Evolutionary conservation across 2,113 vertebrate species (phyloP).

Genomic region (Egretta garzetta): DNA sequence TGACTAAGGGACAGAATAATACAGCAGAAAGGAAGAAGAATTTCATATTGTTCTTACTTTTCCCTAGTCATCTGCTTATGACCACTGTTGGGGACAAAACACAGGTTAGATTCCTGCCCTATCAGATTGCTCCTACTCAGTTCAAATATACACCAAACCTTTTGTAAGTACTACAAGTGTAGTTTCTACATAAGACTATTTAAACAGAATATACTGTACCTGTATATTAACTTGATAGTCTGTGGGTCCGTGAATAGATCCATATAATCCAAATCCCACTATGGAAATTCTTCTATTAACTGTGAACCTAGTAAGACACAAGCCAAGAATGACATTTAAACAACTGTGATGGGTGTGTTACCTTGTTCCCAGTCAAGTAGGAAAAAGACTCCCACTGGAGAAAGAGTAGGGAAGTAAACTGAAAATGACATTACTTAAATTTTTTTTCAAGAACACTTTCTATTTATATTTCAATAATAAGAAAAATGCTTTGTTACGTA

Average conservation of each 20-base stretch:
- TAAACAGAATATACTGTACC: constrained; percentile 72
- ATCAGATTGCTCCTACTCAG: not conserved
- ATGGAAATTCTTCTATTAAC: constrained; percentile 93
- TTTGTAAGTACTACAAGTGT: not conserved
- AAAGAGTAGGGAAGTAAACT: not conserved
- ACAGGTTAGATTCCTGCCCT: not conserved
- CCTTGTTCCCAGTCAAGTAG: not conserved
- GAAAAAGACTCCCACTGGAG: not conserved
- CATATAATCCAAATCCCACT: constrained; percentile 94
- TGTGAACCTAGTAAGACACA: constrained; percentile 83
- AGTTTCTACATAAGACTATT: not conserved
- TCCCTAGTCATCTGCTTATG: not conserved
- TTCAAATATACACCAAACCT: not conserved
- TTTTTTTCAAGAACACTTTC: not conserved
- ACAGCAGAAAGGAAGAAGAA: not conserved
- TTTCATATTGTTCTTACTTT: not conserved
- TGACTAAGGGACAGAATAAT: not conserved
- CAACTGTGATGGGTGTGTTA: not conserved
- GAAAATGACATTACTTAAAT: not conserved
- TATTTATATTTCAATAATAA: not conserved
- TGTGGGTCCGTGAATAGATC: constrained; percentile 93
- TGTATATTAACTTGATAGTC: constrained; percentile 98
- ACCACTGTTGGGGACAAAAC: not conserved
- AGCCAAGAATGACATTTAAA: not conserved
- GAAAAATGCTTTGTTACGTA: not conserved